phyloP scores from a whole-genome alignment of 2,797 vertebrate genomes.

The Acrocephalus scirpaceus region DNA sequence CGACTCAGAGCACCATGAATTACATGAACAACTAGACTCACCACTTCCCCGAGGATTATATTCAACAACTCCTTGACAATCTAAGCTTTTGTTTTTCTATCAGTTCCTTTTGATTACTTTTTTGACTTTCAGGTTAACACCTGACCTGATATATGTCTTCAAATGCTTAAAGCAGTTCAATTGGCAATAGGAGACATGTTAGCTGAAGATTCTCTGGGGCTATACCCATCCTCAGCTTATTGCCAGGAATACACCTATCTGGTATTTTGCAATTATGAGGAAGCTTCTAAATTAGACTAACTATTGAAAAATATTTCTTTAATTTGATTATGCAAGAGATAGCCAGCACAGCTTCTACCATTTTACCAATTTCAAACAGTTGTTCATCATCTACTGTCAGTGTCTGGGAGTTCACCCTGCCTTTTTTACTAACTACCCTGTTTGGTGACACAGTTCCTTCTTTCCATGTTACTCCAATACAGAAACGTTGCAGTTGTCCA shows the following conservation, averaged over 20 bases:
- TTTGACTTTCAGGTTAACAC: neutral
- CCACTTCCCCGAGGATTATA: neutral
- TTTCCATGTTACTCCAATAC: accelerated
- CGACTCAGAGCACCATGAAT: neutral
- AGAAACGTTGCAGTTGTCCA: accelerated
- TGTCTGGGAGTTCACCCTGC: neutral
- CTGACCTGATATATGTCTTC: neutral
- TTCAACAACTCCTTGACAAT: neutral
- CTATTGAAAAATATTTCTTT: neutral
- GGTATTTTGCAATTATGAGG: neutral
- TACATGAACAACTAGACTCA: neutral
- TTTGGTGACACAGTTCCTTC: neutral
- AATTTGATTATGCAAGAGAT: neutral
- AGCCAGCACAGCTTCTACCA: neutral
- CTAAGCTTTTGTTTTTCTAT: neutral
- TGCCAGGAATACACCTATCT: neutral
- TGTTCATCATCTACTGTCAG: neutral
- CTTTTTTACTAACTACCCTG: neutral
- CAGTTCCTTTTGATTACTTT: neutral
- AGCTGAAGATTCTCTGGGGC: neutral
- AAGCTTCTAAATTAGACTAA: neutral
- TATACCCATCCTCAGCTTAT: neutral
- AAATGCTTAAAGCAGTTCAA: neutral
- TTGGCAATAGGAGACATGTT: accelerated
- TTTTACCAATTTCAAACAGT: neutral